Evolutionary conservation across 2,888 invertebrate species (phyloP).

Genomic region (Pyrrhosoma nymphula): DNA sequence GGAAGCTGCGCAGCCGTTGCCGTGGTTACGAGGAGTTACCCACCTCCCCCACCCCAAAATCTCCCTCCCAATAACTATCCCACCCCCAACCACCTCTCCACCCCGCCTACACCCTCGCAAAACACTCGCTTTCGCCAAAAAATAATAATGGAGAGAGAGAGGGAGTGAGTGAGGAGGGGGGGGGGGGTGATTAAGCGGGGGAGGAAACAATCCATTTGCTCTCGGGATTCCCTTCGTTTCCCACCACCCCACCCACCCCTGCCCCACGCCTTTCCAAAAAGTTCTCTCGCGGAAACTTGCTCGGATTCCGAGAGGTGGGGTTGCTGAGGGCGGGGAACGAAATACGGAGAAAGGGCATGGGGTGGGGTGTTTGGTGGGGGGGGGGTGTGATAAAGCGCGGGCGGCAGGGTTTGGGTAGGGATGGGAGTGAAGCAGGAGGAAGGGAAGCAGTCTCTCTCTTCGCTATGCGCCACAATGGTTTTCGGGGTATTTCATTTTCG

Average conservation of each 20-base stretch:
- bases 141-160: not conserved
- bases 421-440: not conserved
- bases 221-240: not conserved
- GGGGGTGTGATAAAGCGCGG: not conserved
- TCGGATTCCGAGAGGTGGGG: not conserved
- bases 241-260: too few species aligned
- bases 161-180: not conserved
- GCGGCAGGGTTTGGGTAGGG: not conserved
- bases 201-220: conserved; percentile 29
- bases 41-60: not conserved
- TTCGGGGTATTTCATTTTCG: conserved; percentile 36
- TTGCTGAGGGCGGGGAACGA: not conserved
- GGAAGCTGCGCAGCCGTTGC: conserved; percentile 63
- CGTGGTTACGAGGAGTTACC: conserved; percentile 12
- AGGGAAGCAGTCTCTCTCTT: not conserved
- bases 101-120: not conserved
- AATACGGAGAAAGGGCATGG: not conserved
- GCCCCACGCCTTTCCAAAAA: not conserved
- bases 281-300: not conserved
- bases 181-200: not conserved
- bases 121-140: conserved; percentile 48
- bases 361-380: not conserved
- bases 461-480: conserved; percentile 32
- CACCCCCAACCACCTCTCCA: not conserved
- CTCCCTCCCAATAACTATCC: not conserved